Evolutionary conservation across 2,797 vertebrate species (phyloP).

Genomic region (Rhinophrynus dorsalis): DNA sequence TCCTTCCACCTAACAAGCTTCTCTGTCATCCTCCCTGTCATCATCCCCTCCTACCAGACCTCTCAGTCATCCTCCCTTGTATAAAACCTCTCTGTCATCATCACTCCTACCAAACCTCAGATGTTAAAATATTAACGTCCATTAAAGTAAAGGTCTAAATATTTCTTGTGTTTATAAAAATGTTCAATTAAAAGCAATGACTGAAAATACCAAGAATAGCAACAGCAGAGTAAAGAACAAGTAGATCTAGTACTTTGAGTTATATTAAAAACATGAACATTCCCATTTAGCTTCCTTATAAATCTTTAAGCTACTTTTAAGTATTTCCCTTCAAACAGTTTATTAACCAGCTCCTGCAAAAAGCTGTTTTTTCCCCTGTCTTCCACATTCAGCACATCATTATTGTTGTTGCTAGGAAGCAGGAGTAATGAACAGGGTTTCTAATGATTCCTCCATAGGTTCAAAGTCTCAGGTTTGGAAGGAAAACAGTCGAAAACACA

Average conservation of each 20-base stretch:
- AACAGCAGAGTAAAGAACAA: no score
- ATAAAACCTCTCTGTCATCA: no score
- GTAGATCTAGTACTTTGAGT: no score
- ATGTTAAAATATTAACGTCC: no score
- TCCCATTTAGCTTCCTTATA: neutral
- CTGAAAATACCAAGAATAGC: neutral
- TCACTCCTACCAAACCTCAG: no score
- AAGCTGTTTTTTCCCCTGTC: neutral
- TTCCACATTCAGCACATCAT: slow-evolving; percentile 21
- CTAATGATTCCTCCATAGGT: slow-evolving; percentile 2
- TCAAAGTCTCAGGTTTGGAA: neutral
- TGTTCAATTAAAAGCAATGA: no score
- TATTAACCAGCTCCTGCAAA: slow-evolving; percentile 8
- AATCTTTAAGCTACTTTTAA: slow-evolving; percentile 25
- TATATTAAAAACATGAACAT: slow-evolving; percentile 8
- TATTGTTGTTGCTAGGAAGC: slow-evolving; percentile 32
- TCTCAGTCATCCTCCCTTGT: no score
- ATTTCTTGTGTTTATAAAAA: no score
- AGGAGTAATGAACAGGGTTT: neutral
- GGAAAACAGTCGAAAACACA: neutral
- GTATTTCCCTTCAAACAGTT: neutral
- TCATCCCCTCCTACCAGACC: no score
- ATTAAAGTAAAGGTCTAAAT: no score
- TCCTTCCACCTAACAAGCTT: no score
- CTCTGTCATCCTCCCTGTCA: no score